Evolutionary conservation across 2,888 invertebrate genomes (phyloP).

Genomic region (Epicampocera succincta): DNA sequence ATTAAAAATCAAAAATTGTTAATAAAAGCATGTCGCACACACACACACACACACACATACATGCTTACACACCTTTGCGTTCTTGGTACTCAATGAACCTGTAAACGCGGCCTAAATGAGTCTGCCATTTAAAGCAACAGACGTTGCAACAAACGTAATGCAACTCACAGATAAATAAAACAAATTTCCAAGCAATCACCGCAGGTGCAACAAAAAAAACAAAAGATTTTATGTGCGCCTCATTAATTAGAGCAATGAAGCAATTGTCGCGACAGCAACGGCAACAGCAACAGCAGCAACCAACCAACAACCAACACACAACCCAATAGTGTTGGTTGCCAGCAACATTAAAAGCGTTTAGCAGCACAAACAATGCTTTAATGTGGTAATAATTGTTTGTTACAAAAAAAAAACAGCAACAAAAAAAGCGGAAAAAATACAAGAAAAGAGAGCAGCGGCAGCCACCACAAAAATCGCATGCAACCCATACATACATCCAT

Average conservation of each 20-base stretch:
- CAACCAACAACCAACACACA: slow-evolving; percentile 16
- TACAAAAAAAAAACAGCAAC: not conserved
- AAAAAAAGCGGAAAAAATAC: slow-evolving; percentile 1
- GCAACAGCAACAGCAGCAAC: slow-evolving; percentile 1
- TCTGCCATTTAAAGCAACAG: slow-evolving; percentile 20
- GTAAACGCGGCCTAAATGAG: slow-evolving; percentile 33
- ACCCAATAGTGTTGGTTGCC: not conserved
- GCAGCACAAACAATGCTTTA: slow-evolving; percentile 60
- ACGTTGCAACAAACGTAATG: slow-evolving; percentile 7
- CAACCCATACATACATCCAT: slow-evolving; percentile 4
- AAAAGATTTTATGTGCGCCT: slow-evolving; percentile 65
- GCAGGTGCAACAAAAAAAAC: slow-evolving; percentile 69
- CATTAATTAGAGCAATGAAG: slow-evolving; percentile 71
- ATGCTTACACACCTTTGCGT: no score
- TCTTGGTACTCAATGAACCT: slow-evolving; percentile 30
- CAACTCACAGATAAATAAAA: slow-evolving; percentile 38
- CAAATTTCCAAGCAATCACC: slow-evolving; percentile 69
- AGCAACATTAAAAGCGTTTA: slow-evolving; percentile 49
- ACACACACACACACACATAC: not conserved
- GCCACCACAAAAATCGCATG: slow-evolving; percentile 32
- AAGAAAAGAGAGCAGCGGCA: slow-evolving; percentile 31
- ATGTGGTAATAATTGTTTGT: slow-evolving; percentile 60
- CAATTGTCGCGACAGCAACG: slow-evolving; percentile 63
- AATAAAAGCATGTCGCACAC: slow-evolving; percentile 43
- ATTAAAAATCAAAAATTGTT: slow-evolving; percentile 57